These are phyloP conservation scores for Dasyurus viverrinus DNA, from an alignment of 2,113 vertebrate genomes.

Conservation along the genomic window DNA sequence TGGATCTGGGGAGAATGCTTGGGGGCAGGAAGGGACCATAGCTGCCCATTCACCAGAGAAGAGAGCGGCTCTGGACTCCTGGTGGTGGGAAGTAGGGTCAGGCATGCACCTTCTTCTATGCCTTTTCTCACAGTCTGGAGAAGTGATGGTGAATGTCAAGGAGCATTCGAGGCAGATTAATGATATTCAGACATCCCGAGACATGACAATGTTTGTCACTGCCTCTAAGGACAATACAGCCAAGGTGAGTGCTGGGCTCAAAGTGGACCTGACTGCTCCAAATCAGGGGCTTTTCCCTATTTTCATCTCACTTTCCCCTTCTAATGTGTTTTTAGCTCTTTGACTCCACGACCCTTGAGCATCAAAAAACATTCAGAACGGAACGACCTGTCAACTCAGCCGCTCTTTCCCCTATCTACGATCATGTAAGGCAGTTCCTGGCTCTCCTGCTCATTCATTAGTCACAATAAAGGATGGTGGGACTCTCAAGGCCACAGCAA, in stretches of 20 bases:
- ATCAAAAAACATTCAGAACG: slow-evolving; percentile 95
- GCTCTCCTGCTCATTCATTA: not conserved
- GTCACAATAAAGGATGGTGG: not conserved
- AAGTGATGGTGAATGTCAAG: slow-evolving; percentile 91
- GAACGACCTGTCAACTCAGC: slow-evolving; percentile 98
- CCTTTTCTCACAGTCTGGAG: slow-evolving; percentile 88
- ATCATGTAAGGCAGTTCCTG: slow-evolving; percentile 88
- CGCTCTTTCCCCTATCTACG: slow-evolving; percentile 95
- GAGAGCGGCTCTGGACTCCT: fast-evolving
- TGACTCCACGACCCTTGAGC: slow-evolving; percentile 91
- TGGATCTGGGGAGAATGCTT: not conserved
- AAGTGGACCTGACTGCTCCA: fast-evolving
- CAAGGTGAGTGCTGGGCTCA: slow-evolving; percentile 86
- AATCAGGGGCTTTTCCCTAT: not conserved
- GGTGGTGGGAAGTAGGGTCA: fast-evolving
- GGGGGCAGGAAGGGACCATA: not conserved
- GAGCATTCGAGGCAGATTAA: slow-evolving; percentile 98
- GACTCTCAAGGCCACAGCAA: not conserved
- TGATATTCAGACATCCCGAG: slow-evolving; percentile 95
- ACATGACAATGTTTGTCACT: slow-evolving; percentile 96
- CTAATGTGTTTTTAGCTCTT: slow-evolving; percentile 86
- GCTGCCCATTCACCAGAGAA: not conserved
- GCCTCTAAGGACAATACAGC: slow-evolving; percentile 97
- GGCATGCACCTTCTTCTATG: not conserved
- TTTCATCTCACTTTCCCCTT: not conserved